Evolutionary conservation across 2,797 vertebrate species (phyloP), one percentile per base, ranked within the genome.

Genomic region (Syngnathus rostellatus): DNA sequence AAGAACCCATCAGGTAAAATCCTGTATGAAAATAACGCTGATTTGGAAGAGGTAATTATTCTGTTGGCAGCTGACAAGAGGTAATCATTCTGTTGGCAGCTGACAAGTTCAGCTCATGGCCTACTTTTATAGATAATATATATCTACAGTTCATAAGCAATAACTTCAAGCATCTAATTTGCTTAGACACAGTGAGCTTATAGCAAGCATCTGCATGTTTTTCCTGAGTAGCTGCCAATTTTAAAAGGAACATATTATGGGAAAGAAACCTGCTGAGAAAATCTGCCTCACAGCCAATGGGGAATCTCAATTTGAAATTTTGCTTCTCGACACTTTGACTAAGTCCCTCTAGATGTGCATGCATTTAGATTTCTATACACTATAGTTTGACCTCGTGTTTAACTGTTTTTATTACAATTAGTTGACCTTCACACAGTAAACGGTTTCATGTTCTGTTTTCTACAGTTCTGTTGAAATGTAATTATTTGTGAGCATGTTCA

Each of bases 161-260:
- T 54, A 57, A 57, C 25, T 57, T 31, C 12, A 14, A 37, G 54
- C 54, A 62, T 23, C 3, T 0, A 21, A 1, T 7, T 70, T 66
- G 25, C 57, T 65, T 37, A 57, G 45, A 50, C 21, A 21, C 54
- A 0, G 0, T 40, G 54, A 66, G 67, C 50, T 67, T 43, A 72
- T 72, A 70, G 67, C 14, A 63, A 70, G 45, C 64, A 68, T 71
- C 62, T 68, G 55, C 5, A 43, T 31, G 45, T 55, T 68, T 64
- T 69, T 65, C 41, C 65, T 8, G 14, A 70, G 25, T 63, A 62
- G 64, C 37, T 71, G 60, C 69, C 39, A 48, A 62, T 71, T 71
- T 19, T 31, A 63, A 48, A 51, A 38, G 21, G n/a, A 38, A 10
- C 45, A 46, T 63, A 7, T 37, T n/a, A 17, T 19, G 17, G 8